Percentiles rank a stretch among this genome's conserved stretches.
Conservation (phyloP, 2,888 invertebrate species). For the Hypomecis atomaria region DNA sequence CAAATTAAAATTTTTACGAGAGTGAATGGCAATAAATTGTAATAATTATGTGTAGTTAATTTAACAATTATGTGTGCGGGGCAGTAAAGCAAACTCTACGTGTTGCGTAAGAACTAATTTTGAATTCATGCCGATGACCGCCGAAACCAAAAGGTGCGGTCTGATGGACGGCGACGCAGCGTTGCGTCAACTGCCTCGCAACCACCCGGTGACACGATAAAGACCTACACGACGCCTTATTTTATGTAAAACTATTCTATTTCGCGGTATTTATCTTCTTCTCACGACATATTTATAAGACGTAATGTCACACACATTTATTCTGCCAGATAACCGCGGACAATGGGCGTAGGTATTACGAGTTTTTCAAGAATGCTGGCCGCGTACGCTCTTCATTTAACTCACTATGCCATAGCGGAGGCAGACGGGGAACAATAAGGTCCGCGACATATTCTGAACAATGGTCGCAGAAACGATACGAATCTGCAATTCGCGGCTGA, state of each 20-base stretch:
- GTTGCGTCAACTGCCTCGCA: constrained; percentile 42
- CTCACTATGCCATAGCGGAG: constrained; percentile 66
- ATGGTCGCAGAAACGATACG: constrained; percentile 77
- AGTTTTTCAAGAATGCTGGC: constrained; percentile 62
- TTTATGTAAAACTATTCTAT: constrained; percentile 17
- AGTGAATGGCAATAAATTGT: constrained; percentile 17
- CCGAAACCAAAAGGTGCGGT: constrained; percentile 50
- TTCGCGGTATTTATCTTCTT: constrained; percentile 25
- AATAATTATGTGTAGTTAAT: constrained; percentile 21
- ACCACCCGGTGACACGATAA: constrained; percentile 30
- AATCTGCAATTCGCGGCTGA: constrained; percentile 76
- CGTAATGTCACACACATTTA: constrained; percentile 22
- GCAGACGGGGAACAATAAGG: constrained; percentile 74
- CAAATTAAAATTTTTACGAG: background rate
- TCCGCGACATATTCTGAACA: constrained; percentile 82
- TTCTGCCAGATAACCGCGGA: constrained; percentile 31
- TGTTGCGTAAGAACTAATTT: constrained; percentile 49
- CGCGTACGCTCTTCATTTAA: constrained; percentile 74
- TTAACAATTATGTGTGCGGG: constrained; percentile 29
- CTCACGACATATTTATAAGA: constrained; percentile 25
- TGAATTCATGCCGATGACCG: constrained; percentile 52
- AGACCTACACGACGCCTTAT: constrained; percentile 21
- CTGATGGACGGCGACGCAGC: constrained; percentile 37
- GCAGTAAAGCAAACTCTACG: constrained; percentile 34
- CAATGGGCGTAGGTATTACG: constrained; percentile 44